Conservation (phyloP, 1,140 invertebrate genomes). For the Drosophila micromelanica region DNA sequence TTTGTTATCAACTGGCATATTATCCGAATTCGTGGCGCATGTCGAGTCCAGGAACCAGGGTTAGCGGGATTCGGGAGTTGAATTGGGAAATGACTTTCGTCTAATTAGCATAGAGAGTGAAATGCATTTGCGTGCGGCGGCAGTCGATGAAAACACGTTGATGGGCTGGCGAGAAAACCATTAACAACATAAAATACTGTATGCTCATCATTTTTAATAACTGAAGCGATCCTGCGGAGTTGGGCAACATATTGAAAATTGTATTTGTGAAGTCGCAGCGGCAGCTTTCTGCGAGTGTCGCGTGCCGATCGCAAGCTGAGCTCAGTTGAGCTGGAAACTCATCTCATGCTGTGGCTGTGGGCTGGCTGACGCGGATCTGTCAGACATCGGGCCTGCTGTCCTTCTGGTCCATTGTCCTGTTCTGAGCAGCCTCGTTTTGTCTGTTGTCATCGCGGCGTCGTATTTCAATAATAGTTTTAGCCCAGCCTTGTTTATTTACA, state of each 20-base stretch:
- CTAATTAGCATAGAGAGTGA: conserved; percentile 60
- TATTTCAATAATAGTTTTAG: conserved; percentile 74
- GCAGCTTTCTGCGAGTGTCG: conserved; percentile 58
- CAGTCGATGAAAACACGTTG: conserved; percentile 53
- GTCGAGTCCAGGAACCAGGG: conserved; percentile 1
- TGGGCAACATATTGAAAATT: conserved; percentile 45
- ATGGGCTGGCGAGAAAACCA: conserved; percentile 73
- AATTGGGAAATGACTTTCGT: conserved; percentile 30
- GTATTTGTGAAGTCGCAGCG: conserved; percentile 31
- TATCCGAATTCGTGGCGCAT: conserved; percentile 59
- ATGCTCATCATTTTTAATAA: conserved; percentile 63
- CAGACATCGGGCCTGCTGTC: conserved; percentile 36
- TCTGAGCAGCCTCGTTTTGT: conserved; percentile 37
- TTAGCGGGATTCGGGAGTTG: conserved; percentile 3
- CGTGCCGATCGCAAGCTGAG: conserved; percentile 75
- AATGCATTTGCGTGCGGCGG: conserved; percentile 43
- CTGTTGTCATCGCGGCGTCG: conserved; percentile 75
- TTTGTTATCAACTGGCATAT: conserved; percentile 27
- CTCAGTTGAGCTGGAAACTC: conserved; percentile 60
- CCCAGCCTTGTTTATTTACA: conserved; percentile 52
- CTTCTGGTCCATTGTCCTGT: background rate
- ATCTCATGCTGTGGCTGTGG: conserved; percentile 68
- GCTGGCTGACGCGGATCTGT: conserved; percentile 34
- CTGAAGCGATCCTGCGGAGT: conserved; percentile 58
- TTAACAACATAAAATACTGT: conserved; percentile 42